Percentiles rank a stretch among this genome's conserved stretches.
Conservation (phyloP, 2,888 invertebrate species). For the Raillietiella orientalis region DNA sequence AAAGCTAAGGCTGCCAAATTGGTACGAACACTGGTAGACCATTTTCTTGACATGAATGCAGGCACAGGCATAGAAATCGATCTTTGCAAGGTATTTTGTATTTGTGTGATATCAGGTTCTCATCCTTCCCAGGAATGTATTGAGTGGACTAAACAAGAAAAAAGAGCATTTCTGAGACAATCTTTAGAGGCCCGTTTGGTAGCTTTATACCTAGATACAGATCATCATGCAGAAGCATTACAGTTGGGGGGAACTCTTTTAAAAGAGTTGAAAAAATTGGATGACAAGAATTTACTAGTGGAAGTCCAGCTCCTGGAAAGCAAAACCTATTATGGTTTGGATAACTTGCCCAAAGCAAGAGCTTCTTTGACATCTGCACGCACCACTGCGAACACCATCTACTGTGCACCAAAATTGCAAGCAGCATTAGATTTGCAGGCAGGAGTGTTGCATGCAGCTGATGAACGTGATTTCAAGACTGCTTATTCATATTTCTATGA, state of each 20-base stretch:
- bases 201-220: conserved; percentile 72
- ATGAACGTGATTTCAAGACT: conserved; percentile 97
- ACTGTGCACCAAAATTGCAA: conserved; percentile 95
- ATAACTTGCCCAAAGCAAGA: conserved; percentile 80
- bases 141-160: conserved; percentile 95
- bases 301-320: conserved; percentile 94
- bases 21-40: conserved; percentile 80
- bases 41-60: conserved; percentile 87
- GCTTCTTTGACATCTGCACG: conserved; percentile 90
- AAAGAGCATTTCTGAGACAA: conserved; percentile 83
- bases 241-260: conserved; percentile 53
- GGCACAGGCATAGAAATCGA: conserved; percentile 74
- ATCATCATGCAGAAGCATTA: conserved; percentile 56
- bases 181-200: conserved; percentile 78
- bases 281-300: conserved; percentile 92
- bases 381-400: conserved; percentile 98
- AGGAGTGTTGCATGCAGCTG: conserved; percentile 86
- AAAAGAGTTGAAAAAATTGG: conserved; percentile 86
- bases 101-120: background rate
- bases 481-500: conserved; percentile 99
- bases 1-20: conserved; percentile 98
- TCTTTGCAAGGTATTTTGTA: conserved; percentile 28
- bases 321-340: conserved; percentile 89
- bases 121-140: conserved; percentile 42
- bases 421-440: conserved; percentile 89